Evolutionary conservation across 2,888 invertebrate species (phyloP).

Genomic region (Epinotia brunnichana): DNA sequence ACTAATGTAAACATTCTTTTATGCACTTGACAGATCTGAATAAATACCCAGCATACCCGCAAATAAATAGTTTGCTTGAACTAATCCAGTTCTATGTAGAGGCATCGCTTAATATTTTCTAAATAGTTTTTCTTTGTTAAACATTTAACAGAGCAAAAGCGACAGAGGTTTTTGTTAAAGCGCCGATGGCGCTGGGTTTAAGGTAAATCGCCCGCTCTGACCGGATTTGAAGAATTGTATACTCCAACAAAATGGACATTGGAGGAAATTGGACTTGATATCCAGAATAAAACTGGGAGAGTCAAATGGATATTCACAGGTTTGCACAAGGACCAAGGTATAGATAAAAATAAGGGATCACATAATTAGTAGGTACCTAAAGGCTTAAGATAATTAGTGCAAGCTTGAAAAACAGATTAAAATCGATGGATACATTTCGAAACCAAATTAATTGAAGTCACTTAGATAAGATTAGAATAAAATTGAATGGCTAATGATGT

Average conservation of each 20-base stretch:
- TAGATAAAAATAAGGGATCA: constrained; percentile 16
- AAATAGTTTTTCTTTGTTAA: neutral
- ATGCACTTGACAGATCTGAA: neutral
- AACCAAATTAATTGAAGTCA: constrained; percentile 26
- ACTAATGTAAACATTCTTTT: constrained; percentile 1
- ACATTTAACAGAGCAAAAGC: neutral
- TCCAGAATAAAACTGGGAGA: neutral
- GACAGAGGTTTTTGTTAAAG: neutral
- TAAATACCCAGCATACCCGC: neutral
- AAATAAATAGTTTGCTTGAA: no score
- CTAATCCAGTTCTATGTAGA: no score
- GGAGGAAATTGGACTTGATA: neutral
- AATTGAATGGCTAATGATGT: constrained; percentile 42
- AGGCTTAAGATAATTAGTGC: constrained; percentile 6
- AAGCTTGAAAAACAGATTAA: constrained; percentile 32
- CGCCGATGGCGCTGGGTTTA: neutral
- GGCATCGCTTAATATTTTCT: neutral
- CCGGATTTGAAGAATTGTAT: neutral
- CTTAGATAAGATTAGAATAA: constrained; percentile 43
- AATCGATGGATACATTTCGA: constrained; percentile 19
- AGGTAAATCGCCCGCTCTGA: neutral
- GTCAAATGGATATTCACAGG: neutral
- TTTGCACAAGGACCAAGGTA: constrained; percentile 12
- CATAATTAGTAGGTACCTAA: constrained; percentile 13
- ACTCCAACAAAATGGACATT: neutral